Evolutionary conservation across 2,888 invertebrate genomes (phyloP).

Genomic region (Lycophotia porphyrea): DNA sequence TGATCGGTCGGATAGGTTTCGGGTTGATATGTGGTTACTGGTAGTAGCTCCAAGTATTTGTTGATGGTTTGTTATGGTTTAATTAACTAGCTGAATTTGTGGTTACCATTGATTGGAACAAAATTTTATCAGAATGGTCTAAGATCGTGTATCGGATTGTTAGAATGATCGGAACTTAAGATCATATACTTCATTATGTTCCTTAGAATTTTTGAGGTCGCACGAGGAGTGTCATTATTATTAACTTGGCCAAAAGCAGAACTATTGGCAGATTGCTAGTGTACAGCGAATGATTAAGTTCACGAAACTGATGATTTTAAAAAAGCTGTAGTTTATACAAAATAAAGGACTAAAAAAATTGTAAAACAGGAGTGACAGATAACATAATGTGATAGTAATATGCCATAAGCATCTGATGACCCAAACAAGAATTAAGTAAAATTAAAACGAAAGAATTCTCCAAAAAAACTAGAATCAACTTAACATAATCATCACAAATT

Average conservation of each 20-base stretch:
- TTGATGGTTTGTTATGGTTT: slow-evolving; percentile 56
- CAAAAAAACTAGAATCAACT: slow-evolving; percentile 39
- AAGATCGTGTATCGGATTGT: not conserved
- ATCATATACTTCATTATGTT: not conserved
- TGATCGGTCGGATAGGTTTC: slow-evolving; percentile 71
- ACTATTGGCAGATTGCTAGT: not conserved
- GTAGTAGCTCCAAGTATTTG: slow-evolving; percentile 43
- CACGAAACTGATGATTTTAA: not conserved
- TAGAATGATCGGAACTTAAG: not conserved
- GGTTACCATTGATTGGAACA: slow-evolving; percentile 23
- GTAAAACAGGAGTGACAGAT: not conserved
- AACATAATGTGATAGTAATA: not conserved
- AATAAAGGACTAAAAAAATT: not conserved
- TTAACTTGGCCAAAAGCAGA: not conserved
- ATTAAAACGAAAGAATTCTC: slow-evolving; percentile 17
- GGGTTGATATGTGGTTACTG: slow-evolving; percentile 52
- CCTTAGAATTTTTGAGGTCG: not conserved
- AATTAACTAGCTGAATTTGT: slow-evolving; percentile 26
- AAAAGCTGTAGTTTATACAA: not conserved
- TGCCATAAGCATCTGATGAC: not conserved
- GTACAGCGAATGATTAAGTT: not conserved
- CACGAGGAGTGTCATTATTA: not conserved
- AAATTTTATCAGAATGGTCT: not conserved
- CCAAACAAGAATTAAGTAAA: slow-evolving; percentile 1
- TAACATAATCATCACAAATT: slow-evolving; percentile 41